Conservation (phyloP, 64 coral and sea anemone genomes). For the Anthopleura sola region DNA sequence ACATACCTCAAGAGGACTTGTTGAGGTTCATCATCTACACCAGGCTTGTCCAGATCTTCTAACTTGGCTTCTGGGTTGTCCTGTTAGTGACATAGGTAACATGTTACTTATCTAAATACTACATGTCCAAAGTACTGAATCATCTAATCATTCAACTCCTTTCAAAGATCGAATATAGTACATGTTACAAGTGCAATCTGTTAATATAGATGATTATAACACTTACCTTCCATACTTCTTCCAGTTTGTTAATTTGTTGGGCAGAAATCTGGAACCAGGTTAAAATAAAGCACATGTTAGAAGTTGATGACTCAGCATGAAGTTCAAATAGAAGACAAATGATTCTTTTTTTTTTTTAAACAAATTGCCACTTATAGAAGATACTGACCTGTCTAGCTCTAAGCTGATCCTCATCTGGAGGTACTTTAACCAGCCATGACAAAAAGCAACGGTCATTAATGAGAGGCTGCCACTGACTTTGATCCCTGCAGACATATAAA, state of each 20-base stretch:
- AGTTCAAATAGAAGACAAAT: neutral
- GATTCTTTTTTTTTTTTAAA: no score
- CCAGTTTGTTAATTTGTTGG: conserved; percentile 99
- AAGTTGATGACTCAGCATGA: neutral
- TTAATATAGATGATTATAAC: neutral
- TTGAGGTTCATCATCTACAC: conserved; percentile 98
- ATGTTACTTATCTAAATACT: neutral
- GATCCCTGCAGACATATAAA: conserved; percentile 61
- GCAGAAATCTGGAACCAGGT: conserved; percentile 76
- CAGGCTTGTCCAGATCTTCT: conserved; percentile 98
- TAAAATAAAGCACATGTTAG: neutral
- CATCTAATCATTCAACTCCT: no score
- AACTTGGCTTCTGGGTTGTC: conserved; percentile 96
- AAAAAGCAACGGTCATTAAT: conserved; percentile 98
- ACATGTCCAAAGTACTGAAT: neutral
- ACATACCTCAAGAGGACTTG: conserved; percentile 87
- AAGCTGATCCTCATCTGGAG: conserved; percentile 95
- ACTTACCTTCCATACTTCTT: conserved; percentile 96
- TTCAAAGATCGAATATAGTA: no score
- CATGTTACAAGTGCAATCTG: no score
- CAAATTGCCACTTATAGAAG: no score
- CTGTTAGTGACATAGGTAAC: conserved; percentile 16
- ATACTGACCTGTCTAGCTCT: conserved; percentile 87
- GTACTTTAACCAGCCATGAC: conserved; percentile 97
- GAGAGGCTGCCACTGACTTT: conserved; percentile 93